Base-by-base conservation (phyloP, 2,797 vertebrate genomes). In the Anableps anableps region DNA sequence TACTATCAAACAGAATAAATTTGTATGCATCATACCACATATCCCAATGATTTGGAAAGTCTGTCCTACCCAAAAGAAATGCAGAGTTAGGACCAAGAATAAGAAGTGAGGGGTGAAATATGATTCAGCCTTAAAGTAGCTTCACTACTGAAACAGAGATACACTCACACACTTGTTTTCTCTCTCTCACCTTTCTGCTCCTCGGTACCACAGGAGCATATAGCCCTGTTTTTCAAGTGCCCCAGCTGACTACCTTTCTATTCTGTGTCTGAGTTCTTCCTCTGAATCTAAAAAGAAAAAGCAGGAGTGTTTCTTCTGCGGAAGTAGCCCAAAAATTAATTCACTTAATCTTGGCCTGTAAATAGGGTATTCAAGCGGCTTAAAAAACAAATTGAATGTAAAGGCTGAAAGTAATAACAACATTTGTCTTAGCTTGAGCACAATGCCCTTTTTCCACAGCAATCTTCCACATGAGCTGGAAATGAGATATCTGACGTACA, bases 321-420 rank as follows among this genome's bases (percentile, higher is more conserved):
- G 80, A 89, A 93, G 89, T 83, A 87, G 77, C 86, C 78, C 83
- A 92, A 94, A 94, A 94, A 95, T 95, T 94, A 94, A 95, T 96
- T 95, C 85, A 87, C 90, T 92, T 96, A 94, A 95, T 95, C 94
- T 94, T 80, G 83, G 84, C 85, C 87, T 92, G 94, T 95, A 96
- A 95, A 96, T 94, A 91, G 92, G 93, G 87, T 93, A 93, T 95
- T 95, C 92, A 94, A 92, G 90, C 79, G 72, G 87, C 92, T 94
- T 94, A 93, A 94, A 94, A 94, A 96, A 94, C 93, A 95, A 95
- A 95, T 94, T 94, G 90, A 94, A 95, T 93, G 91, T 93, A 94
- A 93, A 91, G 91, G 88, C 88, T 85, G 85, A 83, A 86, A 90
- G 94, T 95, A 95, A 96, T 94, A 95, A 94, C 91, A 93, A 91